phyloP scores from a whole-genome alignment of 2,113 vertebrate species.

The Bos javanicus region DNA sequence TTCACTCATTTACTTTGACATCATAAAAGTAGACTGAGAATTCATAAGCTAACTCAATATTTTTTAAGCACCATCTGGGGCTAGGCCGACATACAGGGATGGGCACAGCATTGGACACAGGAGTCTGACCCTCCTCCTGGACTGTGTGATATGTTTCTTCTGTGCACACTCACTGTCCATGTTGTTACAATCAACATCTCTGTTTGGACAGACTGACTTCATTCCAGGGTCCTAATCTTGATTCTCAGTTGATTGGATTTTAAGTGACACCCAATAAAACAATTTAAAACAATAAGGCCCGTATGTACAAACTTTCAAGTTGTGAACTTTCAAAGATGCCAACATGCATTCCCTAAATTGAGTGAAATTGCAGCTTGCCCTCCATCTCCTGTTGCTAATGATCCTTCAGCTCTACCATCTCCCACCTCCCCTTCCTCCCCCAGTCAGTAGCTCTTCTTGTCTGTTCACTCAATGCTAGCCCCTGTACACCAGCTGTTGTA shows the following conservation, averaged over 20 bases:
- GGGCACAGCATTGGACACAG: background rate
- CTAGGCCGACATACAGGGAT: background rate
- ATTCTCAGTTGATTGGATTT: background rate
- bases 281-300: background rate
- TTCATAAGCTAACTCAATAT: background rate
- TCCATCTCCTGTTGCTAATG: background rate
- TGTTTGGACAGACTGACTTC: background rate
- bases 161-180: fast-evolving
- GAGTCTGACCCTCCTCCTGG: too few species aligned
- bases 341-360: background rate
- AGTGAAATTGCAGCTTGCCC: background rate
- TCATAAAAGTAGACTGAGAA: background rate
- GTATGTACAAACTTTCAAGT: background rate
- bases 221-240: background rate
- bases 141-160: too few species aligned
- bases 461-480: background rate
- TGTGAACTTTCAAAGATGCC: background rate
- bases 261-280: background rate
- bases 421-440: background rate
- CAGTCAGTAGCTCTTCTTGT: background rate
- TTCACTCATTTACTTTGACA: background rate
- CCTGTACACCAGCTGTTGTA: background rate
- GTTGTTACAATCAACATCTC: background rate
- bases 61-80: background rate
- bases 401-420: background rate